A percentile compares a stretch with the other conserved stretches of the same genome.
Evolutionary conservation across 2,113 vertebrate genomes (phyloP).

Genomic region (Dicerorhinus sumatrensis): DNA sequence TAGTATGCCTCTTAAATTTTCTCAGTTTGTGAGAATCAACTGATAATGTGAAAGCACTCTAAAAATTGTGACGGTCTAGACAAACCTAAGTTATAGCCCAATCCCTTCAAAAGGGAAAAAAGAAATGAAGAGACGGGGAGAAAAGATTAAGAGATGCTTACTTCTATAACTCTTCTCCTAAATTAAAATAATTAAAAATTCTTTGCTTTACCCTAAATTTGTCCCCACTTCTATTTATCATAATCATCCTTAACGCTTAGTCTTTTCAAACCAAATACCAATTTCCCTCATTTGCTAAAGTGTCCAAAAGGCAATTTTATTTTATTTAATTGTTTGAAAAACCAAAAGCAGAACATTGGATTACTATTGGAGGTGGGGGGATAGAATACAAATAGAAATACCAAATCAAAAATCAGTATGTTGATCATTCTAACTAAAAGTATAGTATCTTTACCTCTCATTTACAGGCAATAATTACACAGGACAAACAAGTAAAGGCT

Average conservation of each 20-base stretch:
- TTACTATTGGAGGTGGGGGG: neutral
- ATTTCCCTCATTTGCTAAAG: neutral
- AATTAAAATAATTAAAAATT: constrained; percentile 5
- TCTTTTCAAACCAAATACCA: constrained; percentile 34
- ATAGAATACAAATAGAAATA: constrained; percentile 10
- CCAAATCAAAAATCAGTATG: constrained; percentile 29
- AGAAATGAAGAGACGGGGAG: neutral
- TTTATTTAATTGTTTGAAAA: constrained; percentile 45
- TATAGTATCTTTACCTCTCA: neutral
- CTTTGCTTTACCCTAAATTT: neutral
- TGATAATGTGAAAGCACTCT: neutral
- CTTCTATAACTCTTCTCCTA: constrained; percentile 12
- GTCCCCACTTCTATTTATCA: neutral
- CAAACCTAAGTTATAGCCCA: neutral
- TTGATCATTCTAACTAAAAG: constrained; percentile 5
- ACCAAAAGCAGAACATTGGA: neutral
- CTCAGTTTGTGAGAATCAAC: neutral
- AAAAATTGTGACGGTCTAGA: constrained; percentile 2
- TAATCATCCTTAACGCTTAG: neutral
- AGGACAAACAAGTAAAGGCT: constrained; percentile 29
- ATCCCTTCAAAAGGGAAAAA: neutral
- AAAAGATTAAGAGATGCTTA: neutral
- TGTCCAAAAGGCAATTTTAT: neutral
- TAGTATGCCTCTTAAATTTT: neutral
- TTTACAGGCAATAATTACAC: neutral